Conservation (phyloP, 1,140 invertebrate genomes). For the Lasioglossum albipes region DNA sequence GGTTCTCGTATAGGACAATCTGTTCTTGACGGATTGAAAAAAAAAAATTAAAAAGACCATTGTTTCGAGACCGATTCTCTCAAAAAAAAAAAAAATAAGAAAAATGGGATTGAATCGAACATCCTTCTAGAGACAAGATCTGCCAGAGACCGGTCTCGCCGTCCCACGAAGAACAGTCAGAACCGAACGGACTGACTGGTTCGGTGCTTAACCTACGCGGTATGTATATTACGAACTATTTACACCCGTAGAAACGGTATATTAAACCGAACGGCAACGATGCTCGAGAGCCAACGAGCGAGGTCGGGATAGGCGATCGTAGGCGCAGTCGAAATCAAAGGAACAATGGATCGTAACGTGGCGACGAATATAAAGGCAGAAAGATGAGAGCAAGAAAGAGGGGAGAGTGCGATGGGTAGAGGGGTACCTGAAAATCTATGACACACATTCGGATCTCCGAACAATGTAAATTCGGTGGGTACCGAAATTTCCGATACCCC, state of each 20-base stretch:
- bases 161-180: background rate
- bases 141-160: background rate
- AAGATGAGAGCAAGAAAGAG: background rate
- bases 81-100: no score
- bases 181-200: background rate
- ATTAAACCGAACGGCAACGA: constrained; percentile 37
- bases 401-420: background rate
- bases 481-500: no score
- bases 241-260: constrained; percentile 43
- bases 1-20: no score
- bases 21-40: no score
- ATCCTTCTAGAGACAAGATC: background rate
- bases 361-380: background rate
- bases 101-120: no score
- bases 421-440: no score
- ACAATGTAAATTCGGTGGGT: no score
- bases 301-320: background rate
- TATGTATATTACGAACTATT: constrained; percentile 33
- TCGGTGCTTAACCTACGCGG: constrained; percentile 21
- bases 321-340: background rate
- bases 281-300: constrained; percentile 2
- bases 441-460: no score
- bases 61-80: no score
- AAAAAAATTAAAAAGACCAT: no score
- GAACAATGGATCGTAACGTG: constrained; percentile 11